Conservation (phyloP, 2,888 invertebrate genomes). For the Drosophila kuntzei region DNA sequence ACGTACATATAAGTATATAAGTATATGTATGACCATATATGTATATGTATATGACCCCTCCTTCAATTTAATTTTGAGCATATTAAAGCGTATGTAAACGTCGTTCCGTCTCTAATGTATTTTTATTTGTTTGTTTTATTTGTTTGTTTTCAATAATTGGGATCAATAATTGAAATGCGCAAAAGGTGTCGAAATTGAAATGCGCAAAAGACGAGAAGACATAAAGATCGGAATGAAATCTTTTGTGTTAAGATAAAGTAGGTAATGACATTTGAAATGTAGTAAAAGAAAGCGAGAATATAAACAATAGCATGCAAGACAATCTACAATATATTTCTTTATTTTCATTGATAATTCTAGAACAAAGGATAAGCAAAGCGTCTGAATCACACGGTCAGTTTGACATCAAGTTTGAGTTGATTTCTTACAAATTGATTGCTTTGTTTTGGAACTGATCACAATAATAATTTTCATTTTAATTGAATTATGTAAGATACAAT, state of each 20-base stretch:
- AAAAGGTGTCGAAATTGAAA: conserved; percentile 59
- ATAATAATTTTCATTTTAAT: conserved; percentile 55
- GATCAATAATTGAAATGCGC: conserved; percentile 48
- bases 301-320: conserved; percentile 1
- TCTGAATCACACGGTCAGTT: background rate
- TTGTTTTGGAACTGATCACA: conserved; percentile 35
- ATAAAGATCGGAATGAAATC: conserved; percentile 30
- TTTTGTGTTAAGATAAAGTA: conserved; percentile 3
- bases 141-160: conserved; percentile 10
- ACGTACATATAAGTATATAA: background rate
- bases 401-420: background rate
- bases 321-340: background rate
- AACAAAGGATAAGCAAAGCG: conserved; percentile 14
- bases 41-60: background rate
- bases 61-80: too few species aligned
- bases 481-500: conserved; percentile 67
- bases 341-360: conserved; percentile 4
- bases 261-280: conserved; percentile 3
- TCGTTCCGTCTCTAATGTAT: background rate
- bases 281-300: conserved; percentile 4
- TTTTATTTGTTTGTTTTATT: conserved; percentile 4
- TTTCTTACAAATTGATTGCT: conserved; percentile 3
- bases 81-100: background rate
- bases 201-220: conserved; percentile 50
- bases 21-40: background rate